Evolutionary conservation across 2,113 vertebrate species (phyloP).

Genomic region (Chiloscyllium plagiosum): DNA sequence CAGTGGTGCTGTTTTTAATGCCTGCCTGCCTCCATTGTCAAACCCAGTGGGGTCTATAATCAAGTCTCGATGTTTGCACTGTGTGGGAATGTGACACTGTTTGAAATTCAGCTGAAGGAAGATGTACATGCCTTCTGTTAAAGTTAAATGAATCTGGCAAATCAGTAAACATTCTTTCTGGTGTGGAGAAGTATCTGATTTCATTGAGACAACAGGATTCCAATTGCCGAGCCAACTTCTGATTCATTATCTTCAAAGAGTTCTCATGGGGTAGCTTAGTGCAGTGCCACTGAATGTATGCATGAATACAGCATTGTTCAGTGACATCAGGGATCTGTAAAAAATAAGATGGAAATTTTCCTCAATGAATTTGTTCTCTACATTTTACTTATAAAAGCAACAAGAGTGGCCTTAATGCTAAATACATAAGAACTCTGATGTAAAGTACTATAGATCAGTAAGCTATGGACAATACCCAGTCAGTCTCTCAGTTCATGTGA

Average conservation of each 20-base stretch:
- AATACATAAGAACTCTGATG: background rate
- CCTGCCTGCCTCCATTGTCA: background rate
- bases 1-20: too few relatives aligned
- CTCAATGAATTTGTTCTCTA: background rate
- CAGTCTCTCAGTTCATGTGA: background rate
- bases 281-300: background rate
- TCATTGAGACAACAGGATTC: slow-evolving; percentile 16
- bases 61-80: background rate
- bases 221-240: slow-evolving; percentile 9
- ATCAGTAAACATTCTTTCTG: background rate
- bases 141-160: background rate
- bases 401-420: background rate
- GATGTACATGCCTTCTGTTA: background rate
- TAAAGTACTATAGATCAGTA: background rate
- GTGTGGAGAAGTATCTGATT: background rate
- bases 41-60: background rate
- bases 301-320: slow-evolving; percentile 17
- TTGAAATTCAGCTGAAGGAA: background rate
- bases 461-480: background rate
- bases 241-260: slow-evolving; percentile 23
- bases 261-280: background rate
- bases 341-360: background rate
- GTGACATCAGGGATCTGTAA: background rate
- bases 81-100: background rate
- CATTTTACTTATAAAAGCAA: background rate